These are phyloP conservation scores for Hofmannophila pseudospretella DNA, from an alignment of 2,888 invertebrate genomes.

Conservation along the genomic window DNA sequence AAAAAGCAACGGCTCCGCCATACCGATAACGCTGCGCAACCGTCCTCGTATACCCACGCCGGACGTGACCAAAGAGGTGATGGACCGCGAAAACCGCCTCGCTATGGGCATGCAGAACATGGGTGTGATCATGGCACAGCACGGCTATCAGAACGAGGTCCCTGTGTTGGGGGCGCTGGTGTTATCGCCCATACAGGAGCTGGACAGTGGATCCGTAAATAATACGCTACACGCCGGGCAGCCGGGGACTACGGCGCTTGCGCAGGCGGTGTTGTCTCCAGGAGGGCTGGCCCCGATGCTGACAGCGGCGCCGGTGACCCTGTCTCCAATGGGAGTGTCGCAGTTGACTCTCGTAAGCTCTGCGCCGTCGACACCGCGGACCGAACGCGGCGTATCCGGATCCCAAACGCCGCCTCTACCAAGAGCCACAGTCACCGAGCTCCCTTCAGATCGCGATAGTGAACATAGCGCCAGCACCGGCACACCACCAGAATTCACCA, in stretches of 20 bases:
- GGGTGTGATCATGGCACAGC: conserved; percentile 84
- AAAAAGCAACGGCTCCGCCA: conserved; percentile 83
- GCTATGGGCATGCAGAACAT: conserved; percentile 74
- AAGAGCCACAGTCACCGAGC: conserved; percentile 41
- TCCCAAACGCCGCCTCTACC: conserved; percentile 30
- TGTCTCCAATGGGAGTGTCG: conserved; percentile 79
- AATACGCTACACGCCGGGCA: conserved; percentile 85
- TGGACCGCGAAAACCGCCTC: conserved; percentile 83
- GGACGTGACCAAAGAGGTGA: conserved; percentile 89
- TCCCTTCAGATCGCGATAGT: conserved; percentile 49
- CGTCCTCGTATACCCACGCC: conserved; percentile 94
- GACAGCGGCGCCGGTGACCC: conserved; percentile 67
- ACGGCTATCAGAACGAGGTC: conserved; percentile 80
- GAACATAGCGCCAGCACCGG: conserved; percentile 40
- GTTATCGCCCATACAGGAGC: conserved; percentile 90
- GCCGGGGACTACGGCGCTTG: conserved; percentile 86
- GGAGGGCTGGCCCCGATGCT: conserved; percentile 63
- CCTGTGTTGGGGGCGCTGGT: conserved; percentile 87
- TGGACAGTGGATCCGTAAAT: conserved; percentile 86
- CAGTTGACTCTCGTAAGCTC: conserved; percentile 75
- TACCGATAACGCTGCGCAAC: conserved; percentile 83
- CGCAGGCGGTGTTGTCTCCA: conserved; percentile 86
- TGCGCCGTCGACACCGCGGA: conserved; percentile 63
- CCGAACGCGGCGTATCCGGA: conserved; percentile 54
- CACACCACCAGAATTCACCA: conserved; percentile 42